Evolutionary conservation across 2,113 vertebrate genomes (phyloP).

Genomic region (Hydrolagus affinis): DNA sequence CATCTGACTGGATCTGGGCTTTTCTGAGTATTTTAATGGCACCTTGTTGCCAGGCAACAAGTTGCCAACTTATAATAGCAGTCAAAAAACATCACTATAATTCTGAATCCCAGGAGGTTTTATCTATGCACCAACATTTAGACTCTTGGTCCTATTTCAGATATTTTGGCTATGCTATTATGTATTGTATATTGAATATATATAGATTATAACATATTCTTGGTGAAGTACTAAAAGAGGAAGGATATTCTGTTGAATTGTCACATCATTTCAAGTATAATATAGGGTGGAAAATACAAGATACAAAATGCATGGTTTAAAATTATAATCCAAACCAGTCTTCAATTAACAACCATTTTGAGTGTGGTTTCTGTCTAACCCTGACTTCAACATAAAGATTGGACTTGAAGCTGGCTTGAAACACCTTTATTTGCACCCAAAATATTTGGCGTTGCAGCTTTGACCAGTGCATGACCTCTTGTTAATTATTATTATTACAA

Average conservation of each 20-base stretch:
- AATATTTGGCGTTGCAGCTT: too few relatives aligned
- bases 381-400: too few relatives aligned
- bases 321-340: too few relatives aligned
- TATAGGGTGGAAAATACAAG: background rate
- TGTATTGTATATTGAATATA: background rate
- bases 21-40: background rate
- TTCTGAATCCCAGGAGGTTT: background rate
- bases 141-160: background rate
- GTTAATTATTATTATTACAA: too few relatives aligned
- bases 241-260: background rate
- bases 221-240: background rate
- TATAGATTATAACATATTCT: background rate
- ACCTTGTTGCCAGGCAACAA: conserved; percentile 17
- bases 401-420: too few relatives aligned
- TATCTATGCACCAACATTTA: too few relatives aligned
- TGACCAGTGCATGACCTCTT: too few relatives aligned
- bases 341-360: too few relatives aligned
- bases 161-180: background rate
- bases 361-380: too few relatives aligned
- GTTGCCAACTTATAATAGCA: background rate
- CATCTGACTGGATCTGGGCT: background rate
- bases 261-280: conserved; percentile 2
- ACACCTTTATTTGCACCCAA: too few relatives aligned
- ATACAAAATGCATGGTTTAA: too few relatives aligned
- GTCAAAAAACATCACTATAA: background rate